Evolutionary conservation across 2,113 vertebrate genomes (phyloP).

Genomic region (Dicrurus megarhynchus): DNA sequence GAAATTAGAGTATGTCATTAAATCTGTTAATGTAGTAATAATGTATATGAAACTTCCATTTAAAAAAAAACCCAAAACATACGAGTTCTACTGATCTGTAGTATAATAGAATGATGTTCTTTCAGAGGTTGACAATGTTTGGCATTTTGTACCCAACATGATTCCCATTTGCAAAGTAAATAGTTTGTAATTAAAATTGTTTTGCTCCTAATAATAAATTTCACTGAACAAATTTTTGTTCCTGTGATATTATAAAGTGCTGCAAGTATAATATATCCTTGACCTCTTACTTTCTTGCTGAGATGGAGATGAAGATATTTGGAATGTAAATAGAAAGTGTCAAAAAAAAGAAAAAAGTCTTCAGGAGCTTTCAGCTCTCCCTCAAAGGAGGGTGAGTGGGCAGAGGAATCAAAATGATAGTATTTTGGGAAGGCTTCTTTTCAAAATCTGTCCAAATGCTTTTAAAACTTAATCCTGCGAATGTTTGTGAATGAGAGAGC

Average conservation of each 20-base stretch:
- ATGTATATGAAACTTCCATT: background rate
- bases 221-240: background rate
- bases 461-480: background rate
- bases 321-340: background rate
- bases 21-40: background rate
- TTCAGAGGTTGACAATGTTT: background rate
- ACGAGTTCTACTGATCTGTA: background rate
- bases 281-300: slow-evolving; percentile 4
- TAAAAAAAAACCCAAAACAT: background rate
- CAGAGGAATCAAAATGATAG: background rate
- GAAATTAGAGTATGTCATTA: background rate
- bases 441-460: background rate
- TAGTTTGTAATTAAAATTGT: background rate
- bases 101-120: background rate
- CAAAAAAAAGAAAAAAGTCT: background rate
- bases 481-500: background rate
- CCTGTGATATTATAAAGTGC: background rate
- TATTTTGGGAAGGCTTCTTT: background rate
- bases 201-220: background rate
- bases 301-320: background rate
- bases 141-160: background rate
- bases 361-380: background rate
- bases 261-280: background rate
- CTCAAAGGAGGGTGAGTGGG: background rate
- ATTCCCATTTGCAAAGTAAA: background rate